Evolutionary conservation across 2,797 vertebrate genomes (phyloP).

Genomic region (Gymnocypris eckloni): DNA sequence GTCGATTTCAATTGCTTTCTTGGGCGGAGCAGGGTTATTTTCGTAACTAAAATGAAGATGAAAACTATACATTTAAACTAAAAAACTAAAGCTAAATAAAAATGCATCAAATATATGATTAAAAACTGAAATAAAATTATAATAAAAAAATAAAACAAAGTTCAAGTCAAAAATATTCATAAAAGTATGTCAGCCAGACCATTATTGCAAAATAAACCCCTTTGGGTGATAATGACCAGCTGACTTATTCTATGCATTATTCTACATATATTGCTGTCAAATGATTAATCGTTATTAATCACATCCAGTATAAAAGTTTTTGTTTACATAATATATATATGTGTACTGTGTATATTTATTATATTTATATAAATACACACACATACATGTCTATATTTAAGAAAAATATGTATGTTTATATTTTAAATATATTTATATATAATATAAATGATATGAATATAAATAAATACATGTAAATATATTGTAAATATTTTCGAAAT

Average conservation of each 20-base stretch:
- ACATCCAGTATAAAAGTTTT: no score
- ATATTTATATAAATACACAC: no score
- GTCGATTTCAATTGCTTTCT: constrained; percentile 68
- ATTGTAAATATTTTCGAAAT: no score
- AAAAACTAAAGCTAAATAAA: background rate
- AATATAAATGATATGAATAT: no score
- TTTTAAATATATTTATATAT: no score
- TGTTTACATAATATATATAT: no score
- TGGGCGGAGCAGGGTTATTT: constrained; percentile 60
- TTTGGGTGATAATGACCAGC: background rate
- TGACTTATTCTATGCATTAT: background rate
- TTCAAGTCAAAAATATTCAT: background rate
- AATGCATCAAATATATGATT: background rate
- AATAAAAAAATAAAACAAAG: background rate
- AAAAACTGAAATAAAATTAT: background rate
- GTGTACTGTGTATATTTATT: no score
- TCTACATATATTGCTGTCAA: background rate
- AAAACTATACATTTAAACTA: background rate
- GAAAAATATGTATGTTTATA: no score
- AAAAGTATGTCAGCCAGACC: background rate
- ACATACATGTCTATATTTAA: no score
- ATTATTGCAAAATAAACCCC: background rate
- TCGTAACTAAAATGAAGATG: background rate
- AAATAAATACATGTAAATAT: no score
- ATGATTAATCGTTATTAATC: no score